Base-by-base conservation (phyloP, 2,888 invertebrate species). In the Leptarthrus brevirostris region DNA sequence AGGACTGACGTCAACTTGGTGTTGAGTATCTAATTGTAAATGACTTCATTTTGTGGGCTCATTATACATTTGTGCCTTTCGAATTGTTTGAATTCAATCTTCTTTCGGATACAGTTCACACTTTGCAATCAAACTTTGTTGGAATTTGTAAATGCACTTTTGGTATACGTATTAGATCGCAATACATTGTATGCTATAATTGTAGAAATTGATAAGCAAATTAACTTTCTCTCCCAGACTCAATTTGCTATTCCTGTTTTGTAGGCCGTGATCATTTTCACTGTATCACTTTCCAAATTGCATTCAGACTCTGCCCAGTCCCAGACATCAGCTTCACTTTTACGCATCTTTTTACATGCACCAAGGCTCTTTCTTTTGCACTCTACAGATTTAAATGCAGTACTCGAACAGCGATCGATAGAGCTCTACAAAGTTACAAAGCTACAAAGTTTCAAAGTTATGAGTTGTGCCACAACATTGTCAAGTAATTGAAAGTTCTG, bases 301-400 rank as follows among this genome's bases (percentile, higher is more conserved):
- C 16, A 26, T 40, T 6, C 40, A 30, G 56, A n/a, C n/a, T n/a
- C n/a, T n/a, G n/a, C n/a, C n/a, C 56, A 56, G 58, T 58, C 58
- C 18, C 16, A 30, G 36, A 20, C 56, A 16, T 58, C 58, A 10
- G n/a, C 10, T 34, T 58, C 40, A 58, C 58, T 58, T 40, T 58
- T 58, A 58, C 58, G 58, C 58, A 58, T 58, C 58, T 58, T 16
- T 36, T 58, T 58, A 58, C n/a, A n/a, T n/a, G n/a, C n/a, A n/a
- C n/a, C n/a, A n/a, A n/a, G n/a, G n/a, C n/a, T n/a, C n/a, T n/a
- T n/a, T n/a, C n/a, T n/a, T n/a, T n/a, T n/a, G n/a, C n/a, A n/a
- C n/a, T n/a, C n/a, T n/a, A n/a, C n/a, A n/a, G n/a, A n/a, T n/a
- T n/a, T n/a, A n/a, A n/a, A n/a, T n/a, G n/a, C n/a, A n/a, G n/a